Base-by-base conservation (phyloP, 2,113 vertebrate species). In the Leiothrix lutea region DNA sequence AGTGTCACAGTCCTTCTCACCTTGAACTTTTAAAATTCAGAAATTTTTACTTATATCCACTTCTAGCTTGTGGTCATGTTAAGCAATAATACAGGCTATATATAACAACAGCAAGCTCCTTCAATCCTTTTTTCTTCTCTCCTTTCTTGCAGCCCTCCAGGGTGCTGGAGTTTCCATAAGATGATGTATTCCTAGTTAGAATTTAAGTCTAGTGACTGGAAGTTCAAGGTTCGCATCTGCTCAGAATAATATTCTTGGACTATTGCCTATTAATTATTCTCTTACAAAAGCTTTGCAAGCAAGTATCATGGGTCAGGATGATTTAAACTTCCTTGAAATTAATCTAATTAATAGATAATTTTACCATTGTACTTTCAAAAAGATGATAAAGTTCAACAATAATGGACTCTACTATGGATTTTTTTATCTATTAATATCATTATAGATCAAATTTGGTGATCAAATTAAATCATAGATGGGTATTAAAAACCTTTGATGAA, bases 271-370 rank as follows among this genome's bases (percentile, higher is more conserved):
- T 93, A 97, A 94, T 97, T 94, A 88, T 92, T 95, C 96, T 90
- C 77, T 77, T 80, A 92, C 66, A 90, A 66, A 92, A 94, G 90
- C 82, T 94, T 95, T 92, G 81, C 81, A 88, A 94, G 93, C 75
- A 94, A 95, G 85, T 92, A 89, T 91, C 84, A 61, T 5, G 28
- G 67, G 90, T 93, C 92, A 94, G 93, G 60, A 95, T 96, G 94
- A 96, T 97, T 97, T 97, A 94, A 58, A 60, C 75, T 97, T 86
- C 79, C 86, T 94, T 90, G 88, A 95, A 96, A 96, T 97, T 95
- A 94, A 94, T 96, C 85, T 96, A 96, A 97, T 97, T 96, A 95
- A 88, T 66, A 95, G 95, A 88, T 88, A 96, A 95, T 95, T 96
- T 94, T 94, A 92, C 85, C 92, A 73, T 88, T 96, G 94, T 95